Base-by-base conservation (phyloP, 2,888 invertebrate species). In the Alitta virens region DNA sequence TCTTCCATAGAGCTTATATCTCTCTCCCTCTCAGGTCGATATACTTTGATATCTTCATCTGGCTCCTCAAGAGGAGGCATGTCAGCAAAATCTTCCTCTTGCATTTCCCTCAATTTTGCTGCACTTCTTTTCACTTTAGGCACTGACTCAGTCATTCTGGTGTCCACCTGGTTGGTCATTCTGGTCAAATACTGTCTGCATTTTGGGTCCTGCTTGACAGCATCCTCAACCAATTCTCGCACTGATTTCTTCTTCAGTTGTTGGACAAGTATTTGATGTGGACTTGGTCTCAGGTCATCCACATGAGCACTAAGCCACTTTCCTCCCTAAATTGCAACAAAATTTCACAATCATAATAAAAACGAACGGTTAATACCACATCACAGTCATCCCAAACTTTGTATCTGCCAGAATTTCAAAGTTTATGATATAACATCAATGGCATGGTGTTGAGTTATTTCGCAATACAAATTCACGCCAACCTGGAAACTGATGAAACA, bases 401-500 rank as follows among this genome's bases (percentile, higher is more conserved):
- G n/a, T n/a, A n/a, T n/a, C n/a, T n/a, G n/a, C n/a, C n/a, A n/a
- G n/a, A n/a, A n/a, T n/a, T n/a, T n/a, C n/a, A n/a, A n/a, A n/a
- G n/a, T n/a, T n/a, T n/a, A n/a, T n/a, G n/a, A n/a, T n/a, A n/a
- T n/a, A n/a, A n/a, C n/a, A n/a, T n/a, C n/a, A n/a, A n/a, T n/a
- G n/a, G n/a, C n/a, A n/a, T n/a, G n/a, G n/a, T n/a, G n/a, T n/a
- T n/a, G n/a, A n/a, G n/a, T n/a, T n/a, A n/a, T n/a, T n/a, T n/a
- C n/a, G n/a, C n/a, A n/a, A n/a, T n/a, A n/a, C n/a, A n/a, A n/a
- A n/a, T n/a, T n/a, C n/a, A n/a, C 24, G 18, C 43, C 51, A 26
- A 77, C 77, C 74, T 76, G 74, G 62, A 77, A 78, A 18, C 77
- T 76, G 12, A 72, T 65, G 62, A 76, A 78, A 55, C 72, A 74